A percentile compares a stretch with the other conserved stretches of the same genome.
Conservation (phyloP, 53 echinoderm and acorn worm genomes). For the Echinarachnius parma region DNA sequence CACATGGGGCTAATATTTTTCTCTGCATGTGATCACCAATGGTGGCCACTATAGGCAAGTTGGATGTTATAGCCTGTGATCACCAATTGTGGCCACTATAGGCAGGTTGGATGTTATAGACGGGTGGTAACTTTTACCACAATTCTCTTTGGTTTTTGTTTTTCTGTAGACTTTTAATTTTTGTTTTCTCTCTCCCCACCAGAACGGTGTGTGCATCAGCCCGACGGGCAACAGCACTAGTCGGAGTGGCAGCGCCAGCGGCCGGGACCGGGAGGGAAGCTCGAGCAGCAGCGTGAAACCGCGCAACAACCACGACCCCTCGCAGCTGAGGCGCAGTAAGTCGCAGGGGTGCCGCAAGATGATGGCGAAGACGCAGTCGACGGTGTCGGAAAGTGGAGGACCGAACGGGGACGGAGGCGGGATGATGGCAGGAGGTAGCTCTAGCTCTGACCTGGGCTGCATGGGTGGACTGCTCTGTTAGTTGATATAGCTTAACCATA, state of each 20-base stretch:
- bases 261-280: conserved; percentile 1
- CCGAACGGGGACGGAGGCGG: conserved; percentile 40
- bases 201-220: conserved; percentile 92
- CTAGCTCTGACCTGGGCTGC: conserved; percentile 61
- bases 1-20: no score
- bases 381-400: conserved; percentile 85
- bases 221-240: conserved; percentile 66
- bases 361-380: conserved; percentile 89
- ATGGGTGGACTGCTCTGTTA: conserved; percentile 88
- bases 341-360: conserved; percentile 90
- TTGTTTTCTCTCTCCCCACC: conserved; percentile 22
- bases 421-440: conserved; percentile 54
- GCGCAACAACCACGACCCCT: conserved; percentile 81
- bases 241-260: background rate
- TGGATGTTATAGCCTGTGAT: no score
- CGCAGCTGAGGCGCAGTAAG: conserved; percentile 94
- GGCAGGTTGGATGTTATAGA: no score
- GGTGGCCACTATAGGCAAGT: no score
- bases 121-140: no score
- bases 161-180: background rate
- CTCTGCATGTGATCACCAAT: no score
- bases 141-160: no score
- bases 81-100: no score
- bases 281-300: conserved; percentile 14
- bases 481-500: conserved; percentile 42